Evolutionary conservation across 2,888 invertebrate species (phyloP).

Genomic region (Subacronicta megacephala): DNA sequence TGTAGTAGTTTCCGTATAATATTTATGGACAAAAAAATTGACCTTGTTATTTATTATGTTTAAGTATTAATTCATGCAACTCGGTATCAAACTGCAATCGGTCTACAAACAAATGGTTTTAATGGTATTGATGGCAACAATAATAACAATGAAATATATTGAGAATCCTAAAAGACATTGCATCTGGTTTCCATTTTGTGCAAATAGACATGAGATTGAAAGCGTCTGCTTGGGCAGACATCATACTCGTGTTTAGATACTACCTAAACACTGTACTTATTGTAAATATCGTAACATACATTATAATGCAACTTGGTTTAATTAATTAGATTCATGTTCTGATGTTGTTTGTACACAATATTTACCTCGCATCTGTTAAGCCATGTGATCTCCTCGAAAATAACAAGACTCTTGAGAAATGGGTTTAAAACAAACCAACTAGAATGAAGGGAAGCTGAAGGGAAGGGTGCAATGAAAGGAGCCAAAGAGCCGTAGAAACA

Average conservation of each 20-base stretch:
- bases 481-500: conserved; percentile 58
- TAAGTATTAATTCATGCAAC: too few relatives aligned
- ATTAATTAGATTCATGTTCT: background rate
- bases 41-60: too few relatives aligned
- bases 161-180: conserved; percentile 5
- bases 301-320: conserved; percentile 3
- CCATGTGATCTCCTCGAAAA: conserved; percentile 20
- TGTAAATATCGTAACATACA: background rate
- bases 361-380: conserved; percentile 44
- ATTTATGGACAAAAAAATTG: too few relatives aligned
- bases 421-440: conserved; percentile 55
- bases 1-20: too few relatives aligned
- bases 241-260: conserved; percentile 8
- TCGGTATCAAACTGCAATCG: background rate
- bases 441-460: conserved; percentile 45
- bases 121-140: conserved; percentile 8
- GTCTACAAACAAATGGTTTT: background rate
- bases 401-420: conserved; percentile 31
- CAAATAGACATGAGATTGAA: conserved; percentile 10
- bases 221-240: background rate
- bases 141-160: conserved; percentile 4
- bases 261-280: background rate
- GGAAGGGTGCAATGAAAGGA: conserved; percentile 53
- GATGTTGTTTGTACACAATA: conserved; percentile 2
- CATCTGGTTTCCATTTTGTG: conserved; percentile 24